Percentiles rank a stretch among this genome's conserved stretches.
phyloP scores from a whole-genome alignment of 2,888 invertebrate species.

The Nycteola revayana region DNA sequence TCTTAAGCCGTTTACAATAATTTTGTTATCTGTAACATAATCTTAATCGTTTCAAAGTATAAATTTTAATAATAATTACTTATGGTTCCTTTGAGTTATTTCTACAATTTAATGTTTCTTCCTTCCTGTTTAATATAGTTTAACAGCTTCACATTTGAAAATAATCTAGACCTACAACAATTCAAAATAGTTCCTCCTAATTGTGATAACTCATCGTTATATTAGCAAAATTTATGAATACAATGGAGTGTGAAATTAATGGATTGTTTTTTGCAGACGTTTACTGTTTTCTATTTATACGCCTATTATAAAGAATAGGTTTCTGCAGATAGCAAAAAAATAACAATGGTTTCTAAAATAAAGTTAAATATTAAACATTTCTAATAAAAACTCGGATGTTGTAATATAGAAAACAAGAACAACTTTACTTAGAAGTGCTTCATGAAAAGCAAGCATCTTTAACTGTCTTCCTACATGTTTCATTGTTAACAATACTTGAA shows the following conservation, averaged over 20 bases:
- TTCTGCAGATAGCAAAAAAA: too few species aligned
- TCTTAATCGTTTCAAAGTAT: too few species aligned
- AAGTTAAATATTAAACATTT: neutral
- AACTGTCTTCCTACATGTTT: conserved; percentile 11
- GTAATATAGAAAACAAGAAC: neutral
- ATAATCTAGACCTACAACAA: neutral
- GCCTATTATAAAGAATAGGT: conserved; percentile 27
- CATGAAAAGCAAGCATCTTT: conserved; percentile 9
- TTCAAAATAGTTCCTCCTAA: conserved; percentile 1
- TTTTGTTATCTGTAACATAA: too few species aligned
- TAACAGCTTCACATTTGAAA: neutral
- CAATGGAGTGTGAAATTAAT: conserved; percentile 48
- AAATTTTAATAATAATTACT: too few species aligned
- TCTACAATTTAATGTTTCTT: neutral
- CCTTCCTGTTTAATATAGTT: neutral
- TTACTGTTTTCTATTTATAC: conserved; percentile 45
- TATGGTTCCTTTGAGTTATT: too few species aligned
- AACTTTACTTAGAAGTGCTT: conserved; percentile 17
- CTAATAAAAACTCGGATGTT: too few species aligned
- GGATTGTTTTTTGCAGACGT: conserved; percentile 34
- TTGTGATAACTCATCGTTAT: conserved; percentile 5
- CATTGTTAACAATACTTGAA: conserved; percentile 19
- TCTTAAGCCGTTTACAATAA: conserved; percentile 41
- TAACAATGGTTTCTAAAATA: neutral
- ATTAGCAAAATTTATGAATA: conserved; percentile 30